Percentiles rank a stretch among this genome's conserved stretches.
phyloP scores from a whole-genome alignment of 2,888 invertebrate species.

The Tenthredo distinguenda region DNA sequence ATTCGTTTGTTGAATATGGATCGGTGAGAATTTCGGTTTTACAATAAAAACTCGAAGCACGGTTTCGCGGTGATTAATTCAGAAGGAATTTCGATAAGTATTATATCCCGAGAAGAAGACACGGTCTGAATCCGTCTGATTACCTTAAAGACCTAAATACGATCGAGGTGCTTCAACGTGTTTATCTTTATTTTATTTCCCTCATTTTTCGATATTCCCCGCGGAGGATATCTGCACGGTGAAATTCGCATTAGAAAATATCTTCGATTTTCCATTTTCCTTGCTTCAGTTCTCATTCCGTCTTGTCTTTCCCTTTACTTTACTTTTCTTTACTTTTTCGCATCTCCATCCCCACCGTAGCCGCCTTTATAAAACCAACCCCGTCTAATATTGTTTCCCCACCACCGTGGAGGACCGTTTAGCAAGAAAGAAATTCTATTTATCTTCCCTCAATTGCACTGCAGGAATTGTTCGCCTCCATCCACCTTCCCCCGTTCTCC shows the following conservation, averaged over 20 bases:
- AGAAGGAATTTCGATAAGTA: not conserved
- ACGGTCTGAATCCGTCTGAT: not conserved
- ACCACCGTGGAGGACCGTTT: conserved; percentile 1
- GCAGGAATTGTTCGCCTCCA: conserved; percentile 33
- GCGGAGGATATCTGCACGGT: not conserved
- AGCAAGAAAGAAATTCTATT: conserved; percentile 62
- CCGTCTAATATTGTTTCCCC: not conserved
- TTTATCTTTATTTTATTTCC: not conserved
- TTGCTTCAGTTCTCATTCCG: not conserved
- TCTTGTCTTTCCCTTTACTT: not conserved
- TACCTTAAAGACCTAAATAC: not conserved
- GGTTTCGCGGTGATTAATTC: not conserved
- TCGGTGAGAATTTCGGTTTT: not conserved
- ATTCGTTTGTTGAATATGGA: not conserved
- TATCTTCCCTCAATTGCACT: conserved; percentile 60
- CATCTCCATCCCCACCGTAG: not conserved
- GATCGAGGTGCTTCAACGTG: not conserved
- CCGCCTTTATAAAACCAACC: not conserved
- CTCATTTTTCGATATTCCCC: not conserved
- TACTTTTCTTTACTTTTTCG: not conserved
- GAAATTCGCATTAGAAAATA: conserved; percentile 14
- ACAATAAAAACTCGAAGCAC: not conserved
- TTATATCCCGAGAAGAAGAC: too few species aligned
- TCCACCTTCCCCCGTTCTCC: not conserved
- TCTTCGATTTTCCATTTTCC: not conserved